Base-by-base conservation (phyloP, 1,140 invertebrate genomes). In the Stenopsyche tienmushanensis region DNA sequence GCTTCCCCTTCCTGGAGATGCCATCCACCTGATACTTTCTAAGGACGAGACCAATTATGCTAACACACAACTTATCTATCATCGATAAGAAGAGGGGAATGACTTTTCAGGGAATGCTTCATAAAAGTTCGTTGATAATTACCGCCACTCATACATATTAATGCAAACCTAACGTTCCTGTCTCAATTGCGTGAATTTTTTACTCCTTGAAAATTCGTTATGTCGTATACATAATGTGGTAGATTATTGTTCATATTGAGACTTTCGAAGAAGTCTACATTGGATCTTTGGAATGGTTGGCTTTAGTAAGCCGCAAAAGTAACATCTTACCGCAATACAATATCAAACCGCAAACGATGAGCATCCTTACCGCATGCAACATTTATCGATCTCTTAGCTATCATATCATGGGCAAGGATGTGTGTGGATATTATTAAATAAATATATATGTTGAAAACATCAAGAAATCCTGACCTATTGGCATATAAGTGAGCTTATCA, bases 401-500 rank as follows among this genome's bases (percentile, higher is more conserved):
- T n/a, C n/a, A n/a, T n/a, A n/a, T n/a, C n/a, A n/a, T n/a, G n/a
- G n/a, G n/a, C n/a, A n/a, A n/a, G n/a, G n/a, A n/a, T n/a, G n/a
- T n/a, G n/a, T 34, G 29, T 13, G 13, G 29, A 34, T 34, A 34
- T 34, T 34, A 13, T 7, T 34, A 13, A 13, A 13, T 13, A 5
- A 34, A 7, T 34, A 34, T 34, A 13, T 34, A 7, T 34, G 29
- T 34, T 34, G 13, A 34, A n/a, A n/a, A n/a, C n/a, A n/a, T n/a
- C n/a, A n/a, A 2, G 13, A 20, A 23, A 60, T 60, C 29, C 57
- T 47, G 57, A 60, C 57, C 57, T 23, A 60, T 47, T 60, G 57
- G 57, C 57, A 60, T 44, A 60, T 60, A 60, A 60, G 57, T 29
- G 57, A 23, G 57, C 57, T 60, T 60, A 60, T 60, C 57, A 60